Percentiles rank a stretch among this genome's conserved stretches.
phyloP scores from a whole-genome alignment of 2,888 invertebrate species.

The Piscicola geometra region DNA sequence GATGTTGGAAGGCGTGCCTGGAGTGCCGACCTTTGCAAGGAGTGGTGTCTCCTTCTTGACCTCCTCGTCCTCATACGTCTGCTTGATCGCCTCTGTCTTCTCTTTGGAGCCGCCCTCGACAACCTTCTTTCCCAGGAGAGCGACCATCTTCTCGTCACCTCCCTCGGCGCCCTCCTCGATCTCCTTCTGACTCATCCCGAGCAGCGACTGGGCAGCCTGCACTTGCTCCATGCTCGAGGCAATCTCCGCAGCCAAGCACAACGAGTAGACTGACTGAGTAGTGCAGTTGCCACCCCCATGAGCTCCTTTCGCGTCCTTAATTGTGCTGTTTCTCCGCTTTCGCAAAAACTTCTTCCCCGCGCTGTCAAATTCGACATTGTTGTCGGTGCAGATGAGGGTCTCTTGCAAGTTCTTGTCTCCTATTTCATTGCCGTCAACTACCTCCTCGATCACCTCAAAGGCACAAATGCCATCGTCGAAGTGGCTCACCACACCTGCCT shows the following conservation, averaged over 20 bases:
- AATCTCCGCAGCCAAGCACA: slow-evolving; percentile 31
- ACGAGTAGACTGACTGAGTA: slow-evolving; percentile 21
- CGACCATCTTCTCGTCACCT: slow-evolving; percentile 26
- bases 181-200: slow-evolving; percentile 26
- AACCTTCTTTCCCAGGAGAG: slow-evolving; percentile 5
- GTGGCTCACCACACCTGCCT: neutral
- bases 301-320: neutral
- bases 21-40: neutral
- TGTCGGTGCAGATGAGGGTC: neutral
- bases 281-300: neutral
- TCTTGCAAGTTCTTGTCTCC: slow-evolving; percentile 11
- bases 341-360: neutral
- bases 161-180: slow-evolving; percentile 10
- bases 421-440: slow-evolving; percentile 19
- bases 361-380: neutral
- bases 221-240: slow-evolving; percentile 32
- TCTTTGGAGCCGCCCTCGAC: neutral
- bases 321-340: neutral
- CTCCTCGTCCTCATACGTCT: neutral
- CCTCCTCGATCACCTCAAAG: slow-evolving; percentile 32
- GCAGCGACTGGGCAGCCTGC: slow-evolving; percentile 30
- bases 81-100: neutral
- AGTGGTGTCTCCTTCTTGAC: neutral
- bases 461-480: slow-evolving; percentile 32
- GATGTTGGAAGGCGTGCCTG: neutral